Evolutionary conservation across 2,888 invertebrate genomes (phyloP), one percentile per base, ranked within the genome.

Genomic region (Sialis fuliginosa): DNA sequence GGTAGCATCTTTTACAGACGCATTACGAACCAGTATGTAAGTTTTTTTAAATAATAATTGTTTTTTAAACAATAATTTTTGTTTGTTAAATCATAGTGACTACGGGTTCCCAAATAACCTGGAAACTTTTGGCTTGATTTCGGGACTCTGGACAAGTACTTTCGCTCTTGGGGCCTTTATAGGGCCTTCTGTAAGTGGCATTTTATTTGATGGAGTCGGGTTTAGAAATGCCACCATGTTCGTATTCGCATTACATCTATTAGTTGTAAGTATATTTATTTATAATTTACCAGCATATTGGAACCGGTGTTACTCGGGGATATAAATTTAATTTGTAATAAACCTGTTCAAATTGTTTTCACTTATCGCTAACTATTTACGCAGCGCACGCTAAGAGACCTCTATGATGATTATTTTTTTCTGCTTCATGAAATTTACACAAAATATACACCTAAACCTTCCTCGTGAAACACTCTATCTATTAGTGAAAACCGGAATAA

Each of bases 81-180:
- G 40, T 13, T 40, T 22, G 5, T 10, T 40, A 9, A 9, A 39
- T 10, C 2, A 32, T 45, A 85, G 85, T 55, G 69, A 72, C 0
- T 70, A 76, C 53, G 86, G 86, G 2, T 79, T 89, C 53, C 81
- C 86, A 0, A 87, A 92, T 62, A 83, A 81, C 50, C 71, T 91
- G 52, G 85, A 88, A 58, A 92, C 92, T 0, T 91, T 88, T 58
- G 91, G 91, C 0, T 67, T 91, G 35, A 82, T 91, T 6, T 89
- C 91, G 1, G 92, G 90, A 0, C 70, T 92, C 56, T 92, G 90
- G 82, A 90, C 91, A 1, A 88, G 89, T 1, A 79, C 85, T 0
- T 90, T 91, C 57, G 89, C 91, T 0, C 68, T 92, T 7, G 92
- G 92, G 1, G 86, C 87, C 2, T 87, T 87, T 62, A 76, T 87